phyloP scores from a whole-genome alignment of 2,113 vertebrate species.

The Albula goreensis region DNA sequence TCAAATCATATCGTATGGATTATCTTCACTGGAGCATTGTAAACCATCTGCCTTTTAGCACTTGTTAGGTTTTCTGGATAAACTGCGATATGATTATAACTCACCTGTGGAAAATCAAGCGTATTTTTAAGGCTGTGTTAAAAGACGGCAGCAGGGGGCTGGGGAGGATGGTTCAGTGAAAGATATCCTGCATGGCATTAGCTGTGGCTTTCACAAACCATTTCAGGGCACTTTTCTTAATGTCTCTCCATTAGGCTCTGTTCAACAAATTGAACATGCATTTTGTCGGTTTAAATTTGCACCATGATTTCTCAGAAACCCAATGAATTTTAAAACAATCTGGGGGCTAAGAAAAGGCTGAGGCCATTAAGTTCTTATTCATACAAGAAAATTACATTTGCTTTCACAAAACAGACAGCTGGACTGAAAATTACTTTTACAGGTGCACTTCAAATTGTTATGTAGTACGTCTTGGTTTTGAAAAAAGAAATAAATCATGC shows the following conservation, averaged over 20 bases:
- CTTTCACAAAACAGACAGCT: neutral
- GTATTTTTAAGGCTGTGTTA: neutral
- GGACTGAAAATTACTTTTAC: neutral
- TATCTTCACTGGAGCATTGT: neutral
- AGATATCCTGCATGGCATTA: neutral
- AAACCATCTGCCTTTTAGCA: neutral
- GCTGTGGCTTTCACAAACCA: neutral
- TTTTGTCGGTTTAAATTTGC: slow-evolving; percentile 7
- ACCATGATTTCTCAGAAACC: neutral
- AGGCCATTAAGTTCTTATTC: neutral
- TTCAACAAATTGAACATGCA: slow-evolving; percentile 4
- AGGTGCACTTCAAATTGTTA: neutral
- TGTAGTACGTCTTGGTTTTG: too few relatives aligned
- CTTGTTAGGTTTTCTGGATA: neutral
- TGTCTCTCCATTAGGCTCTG: slow-evolving; percentile 2
- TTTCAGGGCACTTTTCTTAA: neutral
- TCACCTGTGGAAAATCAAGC: neutral
- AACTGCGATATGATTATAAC: too few relatives aligned
- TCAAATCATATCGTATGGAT: too few relatives aligned
- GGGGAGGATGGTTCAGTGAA: neutral
- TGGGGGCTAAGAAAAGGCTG: neutral
- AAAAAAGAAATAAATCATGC: too few relatives aligned
- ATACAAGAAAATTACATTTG: neutral
- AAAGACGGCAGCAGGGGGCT: neutral
- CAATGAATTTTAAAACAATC: neutral